Evolutionary conservation across 2,888 invertebrate species (phyloP).

Genomic region (Limenitis camilla): DNA sequence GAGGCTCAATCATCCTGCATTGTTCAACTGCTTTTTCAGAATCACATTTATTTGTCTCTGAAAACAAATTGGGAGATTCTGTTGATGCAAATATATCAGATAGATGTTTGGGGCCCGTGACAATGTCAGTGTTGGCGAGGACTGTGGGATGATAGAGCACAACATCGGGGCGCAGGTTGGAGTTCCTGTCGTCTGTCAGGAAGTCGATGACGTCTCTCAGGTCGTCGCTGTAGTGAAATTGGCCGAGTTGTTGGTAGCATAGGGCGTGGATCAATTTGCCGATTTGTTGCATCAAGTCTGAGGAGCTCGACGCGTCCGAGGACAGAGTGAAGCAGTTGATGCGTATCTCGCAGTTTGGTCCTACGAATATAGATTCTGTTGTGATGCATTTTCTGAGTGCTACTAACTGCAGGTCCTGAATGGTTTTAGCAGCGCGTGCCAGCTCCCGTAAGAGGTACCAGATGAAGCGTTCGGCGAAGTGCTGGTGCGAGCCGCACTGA

Average conservation of each 20-base stretch:
- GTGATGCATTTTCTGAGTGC: slow-evolving; percentile 50
- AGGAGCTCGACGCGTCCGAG: slow-evolving; percentile 12
- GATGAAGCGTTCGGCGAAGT: slow-evolving; percentile 55
- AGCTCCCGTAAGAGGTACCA: slow-evolving; percentile 61
- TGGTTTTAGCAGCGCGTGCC: slow-evolving; percentile 45
- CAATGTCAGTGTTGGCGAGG: slow-evolving; percentile 53
- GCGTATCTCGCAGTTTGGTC: slow-evolving; percentile 49
- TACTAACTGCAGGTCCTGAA: slow-evolving; percentile 42
- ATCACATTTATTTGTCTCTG: slow-evolving; percentile 59
- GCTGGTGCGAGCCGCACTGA: slow-evolving; percentile 44
- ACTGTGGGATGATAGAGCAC: slow-evolving; percentile 66
- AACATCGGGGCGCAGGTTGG: slow-evolving; percentile 51
- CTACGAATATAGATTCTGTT: slow-evolving; percentile 48
- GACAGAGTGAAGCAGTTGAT: slow-evolving; percentile 53
- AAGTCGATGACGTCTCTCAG: slow-evolving; percentile 52
- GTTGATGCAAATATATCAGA: slow-evolving; percentile 44
- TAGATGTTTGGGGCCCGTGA: slow-evolving; percentile 34
- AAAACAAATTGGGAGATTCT: slow-evolving; percentile 31
- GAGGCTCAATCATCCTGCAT: slow-evolving; percentile 44
- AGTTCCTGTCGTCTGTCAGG: slow-evolving; percentile 47
- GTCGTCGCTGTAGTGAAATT: slow-evolving; percentile 56
- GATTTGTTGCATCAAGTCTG: slow-evolving; percentile 45
- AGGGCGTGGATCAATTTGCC: slow-evolving; percentile 47
- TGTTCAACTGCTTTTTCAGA: slow-evolving; percentile 61
- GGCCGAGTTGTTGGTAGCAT: slow-evolving; percentile 38